Evolutionary conservation across 2,888 invertebrate species (phyloP), one percentile per base, ranked within the genome.

Genomic region (Molanna angustata): DNA sequence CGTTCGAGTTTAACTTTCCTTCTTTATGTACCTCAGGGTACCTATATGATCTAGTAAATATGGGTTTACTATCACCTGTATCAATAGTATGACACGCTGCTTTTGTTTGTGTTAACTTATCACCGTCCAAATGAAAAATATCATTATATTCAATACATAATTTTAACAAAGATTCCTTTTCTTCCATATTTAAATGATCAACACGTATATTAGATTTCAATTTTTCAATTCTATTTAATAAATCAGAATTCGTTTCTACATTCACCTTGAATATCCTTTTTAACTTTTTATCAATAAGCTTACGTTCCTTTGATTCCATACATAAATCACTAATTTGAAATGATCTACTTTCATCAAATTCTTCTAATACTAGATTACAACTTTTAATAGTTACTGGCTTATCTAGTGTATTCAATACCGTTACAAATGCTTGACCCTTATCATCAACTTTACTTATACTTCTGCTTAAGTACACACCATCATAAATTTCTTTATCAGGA

Each of bases 1-100:
- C 64, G 40, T 65, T 64, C 2, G 54, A 58, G 51, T 66, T 66
- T 46, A 62, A 49, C 57, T 60, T 61, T 11, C 65, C 68, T n/a
- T 44, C 21, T 48, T 64, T 59, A 58, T 67, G 64, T 16, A 62
- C 57, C 18, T 64, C 60, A 0, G 69, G 69, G 48, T 67, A 68
- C 7, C 67, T 57, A 53, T 69, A 69, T 3, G 62, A 60, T 62
- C 67, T 66, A 0, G 63, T 54, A 40, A 62, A 63, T 3, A 67
- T 61, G 0, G 67, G 67, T 6, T 57, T 54, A 6, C 61, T 44
- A 2, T 61, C 59, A 1, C 53, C 61, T 1, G 64, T 65, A 21
- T 58, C 55, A n/a, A 71, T 70, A 40, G 63, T 49, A 27, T 69
- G 68, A 17, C 37, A 14, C 11, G 21, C 35, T n/a, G 37, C 11